These are phyloP conservation scores for Aleadryas rufinucha DNA, from an alignment of 2,113 vertebrate species.

Conservation along the genomic window DNA sequence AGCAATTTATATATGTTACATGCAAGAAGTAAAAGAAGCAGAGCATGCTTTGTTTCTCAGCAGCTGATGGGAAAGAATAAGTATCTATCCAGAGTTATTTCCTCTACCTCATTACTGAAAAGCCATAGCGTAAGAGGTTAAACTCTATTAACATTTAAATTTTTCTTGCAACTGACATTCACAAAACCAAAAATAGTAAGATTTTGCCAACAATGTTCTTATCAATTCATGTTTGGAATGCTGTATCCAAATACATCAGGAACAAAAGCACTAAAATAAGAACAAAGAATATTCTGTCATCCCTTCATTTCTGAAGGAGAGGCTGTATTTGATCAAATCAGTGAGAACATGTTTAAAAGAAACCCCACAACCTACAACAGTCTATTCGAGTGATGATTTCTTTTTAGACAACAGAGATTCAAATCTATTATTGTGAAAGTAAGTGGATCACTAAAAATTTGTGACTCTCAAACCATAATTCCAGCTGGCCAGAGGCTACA, in stretches of 20 bases:
- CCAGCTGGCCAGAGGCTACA: not conserved
- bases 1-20: not conserved
- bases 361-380: not conserved
- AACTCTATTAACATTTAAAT: not conserved
- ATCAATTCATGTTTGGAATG: not conserved
- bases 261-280: not conserved
- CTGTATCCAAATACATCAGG: not conserved
- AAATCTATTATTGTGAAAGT: not conserved
- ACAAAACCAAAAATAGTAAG: not conserved
- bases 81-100: not conserved
- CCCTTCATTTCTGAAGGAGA: not conserved
- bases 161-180: not conserved
- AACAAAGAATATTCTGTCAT: not conserved
- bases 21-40: not conserved
- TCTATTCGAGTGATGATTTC: not conserved
- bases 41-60: not conserved
- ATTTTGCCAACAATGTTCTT: not conserved
- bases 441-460: not conserved
- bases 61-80: not conserved
- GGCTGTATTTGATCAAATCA: not conserved
- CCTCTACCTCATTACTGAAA: not conserved
- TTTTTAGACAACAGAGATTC: not conserved
- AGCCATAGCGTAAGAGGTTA: not conserved
- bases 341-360: not conserved
- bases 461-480: not conserved